Evolutionary conservation across 1,140 invertebrate genomes (phyloP).

Genomic region (Euwallacea similis): DNA sequence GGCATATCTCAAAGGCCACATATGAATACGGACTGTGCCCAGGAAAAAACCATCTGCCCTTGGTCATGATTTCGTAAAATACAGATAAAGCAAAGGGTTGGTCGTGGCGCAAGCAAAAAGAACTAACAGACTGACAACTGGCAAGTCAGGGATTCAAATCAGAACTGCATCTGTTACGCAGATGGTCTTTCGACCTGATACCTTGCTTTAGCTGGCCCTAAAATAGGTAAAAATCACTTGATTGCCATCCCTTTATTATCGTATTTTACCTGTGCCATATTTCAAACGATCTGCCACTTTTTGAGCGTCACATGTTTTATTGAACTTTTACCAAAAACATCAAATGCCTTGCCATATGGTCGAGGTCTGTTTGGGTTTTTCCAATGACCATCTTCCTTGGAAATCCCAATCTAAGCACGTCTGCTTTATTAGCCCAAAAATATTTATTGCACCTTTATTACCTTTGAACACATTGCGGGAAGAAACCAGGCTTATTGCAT

Average conservation of each 20-base stretch:
- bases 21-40: conserved; percentile 28
- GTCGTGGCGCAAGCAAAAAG: conserved; percentile 45
- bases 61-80: conserved; percentile 51
- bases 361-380: conserved; percentile 17
- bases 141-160: conserved; percentile 49
- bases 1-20: conserved; percentile 44
- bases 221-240: conserved; percentile 45
- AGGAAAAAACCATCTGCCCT: conserved; percentile 49
- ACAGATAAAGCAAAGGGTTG: conserved; percentile 48
- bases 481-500: background rate
- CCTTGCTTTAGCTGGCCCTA: conserved; percentile 40
- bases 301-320: conserved; percentile 39
- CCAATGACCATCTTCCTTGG: background rate
- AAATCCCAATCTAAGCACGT: background rate
- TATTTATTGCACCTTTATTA: background rate
- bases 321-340: conserved; percentile 18
- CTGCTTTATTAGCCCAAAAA: background rate
- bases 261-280: conserved; percentile 43
- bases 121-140: conserved; percentile 45
- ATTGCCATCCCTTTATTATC: conserved; percentile 38
- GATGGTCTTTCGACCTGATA: conserved; percentile 47
- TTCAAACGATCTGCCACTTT: conserved; percentile 37
- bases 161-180: conserved; percentile 51
- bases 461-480: background rate
- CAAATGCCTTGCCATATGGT: conserved; percentile 19